Base-by-base conservation (phyloP, 1,140 invertebrate genomes). In the Drosophila ananassae region DNA sequence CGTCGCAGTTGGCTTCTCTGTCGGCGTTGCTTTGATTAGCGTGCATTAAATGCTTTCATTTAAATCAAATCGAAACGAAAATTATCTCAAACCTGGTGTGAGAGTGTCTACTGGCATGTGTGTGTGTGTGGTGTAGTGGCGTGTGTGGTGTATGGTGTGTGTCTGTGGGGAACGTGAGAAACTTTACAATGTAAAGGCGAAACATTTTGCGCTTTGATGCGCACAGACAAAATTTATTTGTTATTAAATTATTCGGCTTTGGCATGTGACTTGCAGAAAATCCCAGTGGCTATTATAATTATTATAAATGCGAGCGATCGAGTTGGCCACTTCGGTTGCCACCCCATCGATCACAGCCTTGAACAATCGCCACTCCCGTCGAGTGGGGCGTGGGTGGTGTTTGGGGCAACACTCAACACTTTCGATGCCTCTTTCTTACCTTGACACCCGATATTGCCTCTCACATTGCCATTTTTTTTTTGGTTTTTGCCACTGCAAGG, bases 1-100 rank as follows among this genome's bases (percentile, higher is more conserved):
- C 62, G 34, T 63, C 58, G 62, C 37, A 47, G 44, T 34, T 22
- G 13, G 30, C 22, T 32, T 17, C 60, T 53, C 63, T 37, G 74
- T 48, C 39, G 50, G 47, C 73, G 64, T 83, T 67, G 75, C 76
- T 83, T 87, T 89, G 83, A 87, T 89, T 89, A 83, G 79, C 83
- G 83, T 83, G 83, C 83, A 87, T 87, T 87, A 87, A 87, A 87
- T 89, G 79, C 83, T 89, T 87, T 87, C 75, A 89, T 87, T 87
- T 87, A 87, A 87, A 87, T 87, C 83, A 79, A 85, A 89, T 85
- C 78, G 58, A 87, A 77, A 77, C 73, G 67, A 68, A 68, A 68
- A 68, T 68, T 67, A 68, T 66, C 57, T 55, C 37, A 53, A 25
- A 44, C 12, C 30, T 22, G 17, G 21, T 22, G 9, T 47, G 51